Base-by-base conservation (phyloP, 1,140 invertebrate genomes). In the Trichogramma pretiosum region DNA sequence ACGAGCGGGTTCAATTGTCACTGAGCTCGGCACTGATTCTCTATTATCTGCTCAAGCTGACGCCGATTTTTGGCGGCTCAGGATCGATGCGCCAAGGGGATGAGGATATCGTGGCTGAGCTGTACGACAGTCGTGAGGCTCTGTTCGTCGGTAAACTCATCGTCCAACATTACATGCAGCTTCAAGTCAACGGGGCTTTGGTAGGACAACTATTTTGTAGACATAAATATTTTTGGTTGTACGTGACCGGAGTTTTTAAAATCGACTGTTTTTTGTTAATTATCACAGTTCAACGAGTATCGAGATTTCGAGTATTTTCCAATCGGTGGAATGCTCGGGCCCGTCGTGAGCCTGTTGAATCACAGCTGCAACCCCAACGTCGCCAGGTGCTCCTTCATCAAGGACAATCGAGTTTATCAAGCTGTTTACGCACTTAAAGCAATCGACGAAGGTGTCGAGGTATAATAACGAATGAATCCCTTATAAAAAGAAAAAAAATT, bases 351-450 rank as follows among this genome's bases (percentile, higher is more conserved):
- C 67, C 65, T 94, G 13, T 62, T 94, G 13, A 96, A 96, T 72
- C 93, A 96, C 66, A 89, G 88, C 14, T 96, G 93, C 74, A 76
- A 83, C 58, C 87, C 91, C 9, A 91, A 91, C 73, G 80, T 92
- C 8, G 73, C 83, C 0, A 77, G 86, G 37, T 71, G 74, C 50
- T 74, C 67, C 24, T 13, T 35, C 35, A 73, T 74, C 48, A 68
- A 78, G 30, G 73, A 75, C 11, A 33, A 46, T 26, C 16, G 0
- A 28, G 18, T 17, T 2, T 68, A 70, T 30, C 70, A 73, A 8
- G 68, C 75, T 39, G 50, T 85, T 0, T 70, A 78, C 58, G 77
- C 82, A 10, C 59, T 84, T 24, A 70, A 78, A 53, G 75, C 77
- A 8, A 85, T 89, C 39, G 67, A 74, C 56, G 77, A 78, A 58